phyloP scores from a whole-genome alignment of 2,888 invertebrate genomes.

The Ennomos erosarius region DNA sequence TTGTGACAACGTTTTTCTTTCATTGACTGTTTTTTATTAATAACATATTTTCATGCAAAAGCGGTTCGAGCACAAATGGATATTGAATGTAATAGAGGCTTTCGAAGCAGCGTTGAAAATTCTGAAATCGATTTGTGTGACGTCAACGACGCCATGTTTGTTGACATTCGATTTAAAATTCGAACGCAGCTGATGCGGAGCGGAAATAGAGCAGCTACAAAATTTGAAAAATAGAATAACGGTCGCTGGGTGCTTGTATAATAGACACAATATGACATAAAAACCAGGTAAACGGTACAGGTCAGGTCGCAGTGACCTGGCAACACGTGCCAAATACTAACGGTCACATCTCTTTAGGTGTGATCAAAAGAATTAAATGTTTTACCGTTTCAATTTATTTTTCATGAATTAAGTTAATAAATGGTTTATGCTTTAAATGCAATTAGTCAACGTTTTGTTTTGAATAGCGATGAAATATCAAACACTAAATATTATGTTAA shows the following conservation, averaged over 20 bases:
- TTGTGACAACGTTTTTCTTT: constrained; percentile 49
- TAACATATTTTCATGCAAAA: constrained; percentile 43
- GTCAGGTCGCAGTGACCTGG: constrained; percentile 54
- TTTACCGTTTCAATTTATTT: constrained; percentile 10
- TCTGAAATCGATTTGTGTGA: constrained; percentile 70
- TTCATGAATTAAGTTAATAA: too few species aligned
- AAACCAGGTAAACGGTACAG: constrained; percentile 53
- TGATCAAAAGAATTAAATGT: constrained; percentile 7
- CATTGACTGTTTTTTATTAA: constrained; percentile 43
- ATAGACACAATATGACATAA: constrained; percentile 50
- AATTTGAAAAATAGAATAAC: constrained; percentile 64
- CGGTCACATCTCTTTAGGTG: constrained; percentile 43
- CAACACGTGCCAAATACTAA: constrained; percentile 60
- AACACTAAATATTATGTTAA: too few species aligned
- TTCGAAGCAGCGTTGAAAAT: constrained; percentile 61
- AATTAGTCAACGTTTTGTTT: too few species aligned
- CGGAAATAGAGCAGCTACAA: constrained; percentile 65
- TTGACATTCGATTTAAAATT: constrained; percentile 69
- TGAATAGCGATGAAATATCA: too few species aligned
- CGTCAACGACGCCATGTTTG: constrained; percentile 68
- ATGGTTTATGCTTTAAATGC: too few species aligned
- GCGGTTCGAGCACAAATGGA: constrained; percentile 43
- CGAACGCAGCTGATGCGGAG: constrained; percentile 55
- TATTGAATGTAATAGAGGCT: constrained; percentile 43
- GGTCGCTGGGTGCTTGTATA: constrained; percentile 51